Conservation (phyloP, 2,888 invertebrate genomes). For the Abscondita cerata region DNA sequence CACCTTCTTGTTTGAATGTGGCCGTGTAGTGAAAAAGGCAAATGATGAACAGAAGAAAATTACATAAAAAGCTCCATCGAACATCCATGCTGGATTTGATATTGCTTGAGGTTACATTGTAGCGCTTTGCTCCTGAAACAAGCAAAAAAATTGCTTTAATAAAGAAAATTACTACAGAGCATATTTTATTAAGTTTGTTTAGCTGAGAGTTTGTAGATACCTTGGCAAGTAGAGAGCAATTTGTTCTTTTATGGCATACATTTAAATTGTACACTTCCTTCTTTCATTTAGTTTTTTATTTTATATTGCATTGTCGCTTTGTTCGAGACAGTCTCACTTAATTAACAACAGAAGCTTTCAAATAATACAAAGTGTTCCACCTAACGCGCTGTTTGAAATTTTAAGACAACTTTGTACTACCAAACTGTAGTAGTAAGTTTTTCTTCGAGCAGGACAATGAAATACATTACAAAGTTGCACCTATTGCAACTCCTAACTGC, state of each 20-base stretch:
- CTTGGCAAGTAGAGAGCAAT: slow-evolving; percentile 25
- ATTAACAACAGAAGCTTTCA: slow-evolving; percentile 18
- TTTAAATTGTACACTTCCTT: slow-evolving; percentile 28
- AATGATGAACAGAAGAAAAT: slow-evolving; percentile 51
- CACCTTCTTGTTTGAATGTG: slow-evolving; percentile 56
- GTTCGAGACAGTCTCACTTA: background rate
- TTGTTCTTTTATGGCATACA: slow-evolving; percentile 30
- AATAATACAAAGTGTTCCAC: background rate
- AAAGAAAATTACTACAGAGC: slow-evolving; percentile 34
- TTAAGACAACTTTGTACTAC: too few species aligned
- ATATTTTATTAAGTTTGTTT: slow-evolving; percentile 35
- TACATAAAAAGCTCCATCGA: slow-evolving; percentile 55
- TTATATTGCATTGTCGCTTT: slow-evolving; percentile 14
- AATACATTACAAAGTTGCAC: too few species aligned
- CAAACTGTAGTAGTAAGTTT: too few species aligned
- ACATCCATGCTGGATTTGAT: slow-evolving; percentile 53
- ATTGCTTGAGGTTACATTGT: slow-evolving; percentile 55
- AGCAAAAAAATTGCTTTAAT: slow-evolving; percentile 42
- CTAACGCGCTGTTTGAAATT: background rate
- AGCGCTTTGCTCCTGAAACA: slow-evolving; percentile 53
- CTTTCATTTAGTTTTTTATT: slow-evolving; percentile 24
- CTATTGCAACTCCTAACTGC: too few species aligned
- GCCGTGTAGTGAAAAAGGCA: slow-evolving; percentile 52
- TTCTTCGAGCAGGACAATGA: too few species aligned
- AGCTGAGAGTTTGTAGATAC: slow-evolving; percentile 33